Evolutionary conservation across 2,888 invertebrate species (phyloP).

Genomic region (Prosapia bicincta): DNA sequence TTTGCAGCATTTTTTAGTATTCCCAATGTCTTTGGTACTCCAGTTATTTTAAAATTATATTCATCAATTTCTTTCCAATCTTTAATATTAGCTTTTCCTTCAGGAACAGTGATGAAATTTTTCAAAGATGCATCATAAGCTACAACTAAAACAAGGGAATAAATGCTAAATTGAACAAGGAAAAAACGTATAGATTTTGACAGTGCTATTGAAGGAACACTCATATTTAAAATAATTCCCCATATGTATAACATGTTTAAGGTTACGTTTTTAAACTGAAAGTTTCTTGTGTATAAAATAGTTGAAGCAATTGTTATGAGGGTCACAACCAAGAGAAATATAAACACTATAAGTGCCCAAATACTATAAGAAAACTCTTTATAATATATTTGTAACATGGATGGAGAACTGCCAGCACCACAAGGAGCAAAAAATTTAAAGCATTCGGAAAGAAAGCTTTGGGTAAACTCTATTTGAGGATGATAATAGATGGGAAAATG

Average conservation of each 20-base stretch:
- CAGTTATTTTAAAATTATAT: neutral
- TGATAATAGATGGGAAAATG: slow-evolving; percentile 11
- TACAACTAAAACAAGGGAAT: slow-evolving; percentile 9
- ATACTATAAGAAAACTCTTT: slow-evolving; percentile 6
- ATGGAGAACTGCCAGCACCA: slow-evolving; percentile 2
- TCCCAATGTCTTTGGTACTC: neutral
- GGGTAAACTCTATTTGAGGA: neutral
- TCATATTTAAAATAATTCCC: neutral
- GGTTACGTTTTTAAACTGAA: neutral
- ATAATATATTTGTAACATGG: neutral
- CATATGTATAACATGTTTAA: neutral
- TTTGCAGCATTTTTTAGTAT: slow-evolving; percentile 6
- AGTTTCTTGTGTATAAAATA: neutral
- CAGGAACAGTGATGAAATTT: slow-evolving; percentile 12
- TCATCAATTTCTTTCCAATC: slow-evolving; percentile 4
- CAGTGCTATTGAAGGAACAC: neutral
- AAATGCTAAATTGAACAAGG: neutral
- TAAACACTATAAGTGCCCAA: neutral
- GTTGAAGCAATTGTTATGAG: neutral
- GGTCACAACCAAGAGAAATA: neutral
- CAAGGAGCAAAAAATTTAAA: slow-evolving; percentile 4
- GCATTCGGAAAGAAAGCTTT: slow-evolving; percentile 1
- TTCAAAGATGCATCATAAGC: slow-evolving; percentile 3
- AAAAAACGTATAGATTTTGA: neutral
- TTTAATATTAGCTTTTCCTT: slow-evolving; percentile 3